Conservation (phyloP, 2,113 vertebrate species). For the Etheostoma spectabile region DNA sequence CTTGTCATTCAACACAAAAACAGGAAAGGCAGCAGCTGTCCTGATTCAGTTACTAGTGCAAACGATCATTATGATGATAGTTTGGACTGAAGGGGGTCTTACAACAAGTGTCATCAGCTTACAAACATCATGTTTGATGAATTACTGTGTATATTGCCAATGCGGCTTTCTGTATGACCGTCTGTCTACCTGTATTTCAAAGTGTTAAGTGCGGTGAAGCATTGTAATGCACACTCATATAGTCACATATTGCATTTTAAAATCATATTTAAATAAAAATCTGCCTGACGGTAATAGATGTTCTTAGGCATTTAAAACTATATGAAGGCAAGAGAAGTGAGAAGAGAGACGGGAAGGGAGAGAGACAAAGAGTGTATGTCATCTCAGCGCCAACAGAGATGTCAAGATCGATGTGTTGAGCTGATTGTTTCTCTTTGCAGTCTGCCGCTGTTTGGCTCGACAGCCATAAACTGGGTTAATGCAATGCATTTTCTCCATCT, state of each 20-base stretch:
- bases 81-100: slow-evolving; percentile 43
- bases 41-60: slow-evolving; percentile 26
- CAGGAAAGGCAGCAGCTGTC: slow-evolving; percentile 34
- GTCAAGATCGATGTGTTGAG: slow-evolving; percentile 37
- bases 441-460: slow-evolving; percentile 38
- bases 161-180: neutral
- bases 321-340: neutral
- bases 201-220: neutral
- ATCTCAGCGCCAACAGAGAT: slow-evolving; percentile 22
- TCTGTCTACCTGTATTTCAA: neutral
- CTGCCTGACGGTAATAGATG: neutral
- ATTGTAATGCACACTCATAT: neutral
- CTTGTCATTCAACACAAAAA: slow-evolving; percentile 34
- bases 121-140: slow-evolving; percentile 30
- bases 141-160: neutral
- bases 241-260: neutral
- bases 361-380: slow-evolving; percentile 6
- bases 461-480: slow-evolving; percentile 22
- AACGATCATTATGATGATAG: slow-evolving; percentile 30
- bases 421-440: slow-evolving; percentile 20
- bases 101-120: slow-evolving; percentile 55
- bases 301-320: neutral
- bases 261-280: neutral
- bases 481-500: neutral
- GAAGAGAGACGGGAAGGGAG: neutral